Evolutionary conservation across 2,797 vertebrate genomes (phyloP).

Genomic region (Sebastolobus altivelis): DNA sequence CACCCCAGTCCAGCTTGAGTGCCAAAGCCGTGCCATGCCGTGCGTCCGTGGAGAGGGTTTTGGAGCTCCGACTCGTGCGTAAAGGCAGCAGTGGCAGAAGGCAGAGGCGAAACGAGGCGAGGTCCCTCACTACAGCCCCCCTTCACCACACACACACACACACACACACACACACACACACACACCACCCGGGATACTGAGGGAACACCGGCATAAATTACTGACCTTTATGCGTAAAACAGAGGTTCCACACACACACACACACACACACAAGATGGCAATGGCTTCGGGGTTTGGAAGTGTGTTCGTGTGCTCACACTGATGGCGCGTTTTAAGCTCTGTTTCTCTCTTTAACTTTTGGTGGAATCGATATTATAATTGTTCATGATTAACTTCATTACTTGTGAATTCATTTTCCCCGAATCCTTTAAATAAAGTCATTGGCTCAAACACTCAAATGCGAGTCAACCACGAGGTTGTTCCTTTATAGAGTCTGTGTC

Average conservation of each 20-base stretch:
- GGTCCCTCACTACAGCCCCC: neutral
- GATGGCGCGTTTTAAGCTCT: neutral
- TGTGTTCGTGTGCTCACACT: neutral
- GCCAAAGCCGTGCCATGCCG: constrained; percentile 2
- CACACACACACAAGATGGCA: neutral
- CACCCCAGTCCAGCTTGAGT: neutral
- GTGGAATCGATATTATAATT: constrained; percentile 10
- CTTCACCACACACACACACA: neutral
- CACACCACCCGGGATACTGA: neutral
- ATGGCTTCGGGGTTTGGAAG: neutral
- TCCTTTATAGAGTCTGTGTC: neutral
- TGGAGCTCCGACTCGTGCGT: constrained; percentile 30
- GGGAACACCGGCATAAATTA: constrained; percentile 15
- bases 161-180: constrained; percentile 9
- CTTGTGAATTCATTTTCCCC: neutral
- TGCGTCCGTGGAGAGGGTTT: constrained; percentile 47
- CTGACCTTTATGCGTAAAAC: constrained; percentile 41
- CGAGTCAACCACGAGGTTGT: constrained; percentile 30
- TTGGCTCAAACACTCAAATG: constrained; percentile 11
- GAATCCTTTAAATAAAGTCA: constrained; percentile 3
- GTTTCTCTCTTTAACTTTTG: neutral
- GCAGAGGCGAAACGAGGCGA: neutral
- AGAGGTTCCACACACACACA: neutral
- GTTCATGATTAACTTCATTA: constrained; percentile 19
- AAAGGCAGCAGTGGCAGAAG: constrained; percentile 38